These are phyloP conservation scores for Sphaerodactylus townsendi DNA, from an alignment of 2,113 vertebrate genomes.

Conservation along the genomic window DNA sequence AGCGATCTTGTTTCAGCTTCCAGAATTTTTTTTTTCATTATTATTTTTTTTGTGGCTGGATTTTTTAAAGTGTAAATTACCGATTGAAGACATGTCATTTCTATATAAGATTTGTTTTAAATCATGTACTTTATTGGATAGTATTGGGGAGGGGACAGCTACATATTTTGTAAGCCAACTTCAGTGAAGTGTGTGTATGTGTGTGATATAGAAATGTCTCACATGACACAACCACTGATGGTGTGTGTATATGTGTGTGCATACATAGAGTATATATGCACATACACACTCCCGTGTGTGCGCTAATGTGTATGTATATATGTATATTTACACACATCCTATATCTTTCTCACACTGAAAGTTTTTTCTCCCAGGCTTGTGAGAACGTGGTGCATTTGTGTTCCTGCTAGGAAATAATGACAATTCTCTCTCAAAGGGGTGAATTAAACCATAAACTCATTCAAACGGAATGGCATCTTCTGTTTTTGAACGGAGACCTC, in stretches of 20 bases:
- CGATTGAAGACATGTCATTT: conserved; percentile 71
- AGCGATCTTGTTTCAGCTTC: conserved; percentile 79
- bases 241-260: conserved; percentile 66
- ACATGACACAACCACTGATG: conserved; percentile 70
- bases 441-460: conserved; percentile 71
- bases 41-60: conserved; percentile 68
- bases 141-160: conserved; percentile 58
- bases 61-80: conserved; percentile 80
- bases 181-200: conserved; percentile 63
- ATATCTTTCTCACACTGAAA: conserved; percentile 65
- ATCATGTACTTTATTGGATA: conserved; percentile 74
- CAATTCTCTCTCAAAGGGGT: conserved; percentile 70
- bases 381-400: conserved; percentile 70
- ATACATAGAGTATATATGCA: conserved; percentile 68
- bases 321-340: conserved; percentile 64
- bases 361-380: conserved; percentile 70
- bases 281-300: conserved; percentile 55
- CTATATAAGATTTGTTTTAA: conserved; percentile 76
- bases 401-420: conserved; percentile 61
- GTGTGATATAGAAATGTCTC: conserved; percentile 68
- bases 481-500: conserved; percentile 16
- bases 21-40: conserved; percentile 64
- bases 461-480: conserved; percentile 68
- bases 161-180: conserved; percentile 75
- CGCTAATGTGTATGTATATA: conserved; percentile 38